phyloP scores from a whole-genome alignment of 2,888 invertebrate species.

The Thecocarcelia acutangulata region DNA sequence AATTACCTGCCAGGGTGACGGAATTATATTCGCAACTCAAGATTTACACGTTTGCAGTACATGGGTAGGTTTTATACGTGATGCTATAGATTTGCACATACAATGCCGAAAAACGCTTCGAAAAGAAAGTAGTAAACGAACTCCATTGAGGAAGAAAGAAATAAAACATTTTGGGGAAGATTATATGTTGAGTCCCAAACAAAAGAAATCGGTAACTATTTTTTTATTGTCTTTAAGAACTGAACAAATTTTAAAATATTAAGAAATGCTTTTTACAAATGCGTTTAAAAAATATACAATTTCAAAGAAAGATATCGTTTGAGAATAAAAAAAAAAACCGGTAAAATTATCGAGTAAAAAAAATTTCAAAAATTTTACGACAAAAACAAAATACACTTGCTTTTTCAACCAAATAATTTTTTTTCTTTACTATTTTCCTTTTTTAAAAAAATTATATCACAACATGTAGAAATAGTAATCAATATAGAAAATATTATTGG shows the following conservation, averaged over 20 bases:
- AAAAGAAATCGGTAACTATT: slow-evolving; percentile 82
- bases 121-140: slow-evolving; percentile 85
- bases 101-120: slow-evolving; percentile 84
- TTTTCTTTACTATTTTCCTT: too few species aligned
- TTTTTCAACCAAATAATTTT: too few species aligned
- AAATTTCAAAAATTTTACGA: too few species aligned
- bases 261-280: too few species aligned
- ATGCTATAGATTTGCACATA: slow-evolving; percentile 83
- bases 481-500: too few species aligned
- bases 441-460: too few species aligned
- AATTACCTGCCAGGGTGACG: slow-evolving; percentile 84
- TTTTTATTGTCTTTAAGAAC: not conserved
- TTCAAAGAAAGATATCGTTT: too few species aligned
- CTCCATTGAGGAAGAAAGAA: slow-evolving; percentile 84
- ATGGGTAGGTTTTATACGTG: slow-evolving; percentile 84
- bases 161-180: slow-evolving; percentile 83
- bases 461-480: too few species aligned
- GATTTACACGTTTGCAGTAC: slow-evolving; percentile 82
- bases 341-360: too few species aligned
- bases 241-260: not conserved
- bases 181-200: slow-evolving; percentile 83
- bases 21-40: slow-evolving; percentile 83
- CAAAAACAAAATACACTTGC: too few species aligned
- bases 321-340: too few species aligned
- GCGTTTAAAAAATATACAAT: too few species aligned